phyloP scores from a whole-genome alignment of 1,140 invertebrate species.

The Pemphigus obesinymphae region DNA sequence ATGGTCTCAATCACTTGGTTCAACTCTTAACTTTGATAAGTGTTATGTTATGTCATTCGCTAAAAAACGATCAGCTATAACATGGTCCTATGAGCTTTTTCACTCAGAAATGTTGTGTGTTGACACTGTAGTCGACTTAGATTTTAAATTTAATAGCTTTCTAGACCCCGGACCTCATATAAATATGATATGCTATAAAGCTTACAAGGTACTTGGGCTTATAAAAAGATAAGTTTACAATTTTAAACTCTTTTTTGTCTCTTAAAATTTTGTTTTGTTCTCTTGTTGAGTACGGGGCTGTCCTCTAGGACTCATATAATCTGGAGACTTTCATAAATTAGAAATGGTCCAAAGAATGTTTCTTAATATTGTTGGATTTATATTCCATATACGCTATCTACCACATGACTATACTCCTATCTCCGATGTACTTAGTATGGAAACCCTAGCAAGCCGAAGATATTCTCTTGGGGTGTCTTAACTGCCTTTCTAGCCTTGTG shows the following conservation, averaged over 20 bases:
- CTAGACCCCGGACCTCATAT: no score
- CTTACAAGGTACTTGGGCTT: no score
- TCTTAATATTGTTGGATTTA: slow-evolving; percentile 43
- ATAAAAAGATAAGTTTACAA: neutral
- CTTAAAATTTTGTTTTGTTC: no score
- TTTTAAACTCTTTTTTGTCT: no score
- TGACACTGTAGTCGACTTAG: neutral
- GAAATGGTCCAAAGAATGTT: neutral
- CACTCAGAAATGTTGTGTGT: neutral
- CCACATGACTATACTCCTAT: no score
- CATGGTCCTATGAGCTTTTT: no score
- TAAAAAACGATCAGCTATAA: neutral
- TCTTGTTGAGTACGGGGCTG: neutral
- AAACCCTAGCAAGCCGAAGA: no score
- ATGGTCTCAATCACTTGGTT: neutral
- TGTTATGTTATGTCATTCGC: neutral
- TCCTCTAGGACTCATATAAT: neutral
- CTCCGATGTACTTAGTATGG: no score
- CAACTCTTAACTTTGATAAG: neutral
- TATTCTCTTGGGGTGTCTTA: no score
- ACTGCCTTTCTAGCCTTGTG: no score
- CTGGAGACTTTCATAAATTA: neutral
- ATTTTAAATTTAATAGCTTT: neutral
- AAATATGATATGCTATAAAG: no score
- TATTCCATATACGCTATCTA: slow-evolving; percentile 47